These are phyloP conservation scores for Cercopithecus mona DNA, from an alignment of 2,113 vertebrate species.

Conservation along the genomic window DNA sequence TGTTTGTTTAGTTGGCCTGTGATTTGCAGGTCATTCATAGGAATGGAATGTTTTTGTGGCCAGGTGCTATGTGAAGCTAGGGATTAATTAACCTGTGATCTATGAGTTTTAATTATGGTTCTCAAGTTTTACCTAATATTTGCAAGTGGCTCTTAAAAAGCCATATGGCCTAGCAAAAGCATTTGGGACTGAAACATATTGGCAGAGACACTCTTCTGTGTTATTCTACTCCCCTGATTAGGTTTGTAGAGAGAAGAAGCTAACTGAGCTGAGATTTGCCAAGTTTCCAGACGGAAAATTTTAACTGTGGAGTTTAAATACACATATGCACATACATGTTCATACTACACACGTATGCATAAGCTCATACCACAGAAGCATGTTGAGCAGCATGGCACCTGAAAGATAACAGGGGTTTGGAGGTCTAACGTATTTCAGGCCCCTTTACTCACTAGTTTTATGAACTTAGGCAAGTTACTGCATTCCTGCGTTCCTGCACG, in stretches of 20 bases:
- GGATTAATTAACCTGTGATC: constrained; percentile 73
- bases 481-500: too few species aligned
- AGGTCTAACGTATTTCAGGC: neutral
- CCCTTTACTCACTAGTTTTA: neutral
- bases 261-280: constrained; percentile 69
- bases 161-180: constrained; percentile 75
- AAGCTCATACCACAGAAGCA: neutral
- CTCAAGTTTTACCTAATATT: constrained; percentile 65
- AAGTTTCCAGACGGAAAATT: constrained; percentile 63
- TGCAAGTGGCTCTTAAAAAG: constrained; percentile 73
- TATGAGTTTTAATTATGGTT: constrained; percentile 72
- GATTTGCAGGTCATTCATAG: constrained; percentile 41
- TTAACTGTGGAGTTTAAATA: neutral
- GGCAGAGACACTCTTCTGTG: constrained; percentile 66
- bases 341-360: accelerated
- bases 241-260: constrained; percentile 57
- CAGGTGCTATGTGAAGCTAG: constrained; percentile 10
- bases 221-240: constrained; percentile 60
- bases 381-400: neutral
- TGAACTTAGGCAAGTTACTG: neutral
- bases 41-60: constrained; percentile 21
- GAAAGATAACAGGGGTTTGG: neutral
- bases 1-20: constrained; percentile 39
- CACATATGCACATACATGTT: neutral
- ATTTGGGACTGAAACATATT: neutral